Conservation (phyloP, 2,113 vertebrate species). For the Malurus elegans region DNA sequence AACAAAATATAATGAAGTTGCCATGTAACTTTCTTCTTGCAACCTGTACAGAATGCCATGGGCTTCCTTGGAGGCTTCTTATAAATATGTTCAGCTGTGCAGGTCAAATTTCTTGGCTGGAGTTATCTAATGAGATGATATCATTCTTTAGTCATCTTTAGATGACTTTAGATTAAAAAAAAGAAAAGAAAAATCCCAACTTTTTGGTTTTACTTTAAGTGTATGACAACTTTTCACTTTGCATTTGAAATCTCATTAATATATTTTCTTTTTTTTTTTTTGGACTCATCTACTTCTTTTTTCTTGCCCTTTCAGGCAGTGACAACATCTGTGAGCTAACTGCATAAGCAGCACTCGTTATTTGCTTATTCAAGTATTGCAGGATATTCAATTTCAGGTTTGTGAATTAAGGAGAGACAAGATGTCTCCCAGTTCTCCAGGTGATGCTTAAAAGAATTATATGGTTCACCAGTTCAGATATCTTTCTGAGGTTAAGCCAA, state of each 20-base stretch:
- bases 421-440: conserved; percentile 52
- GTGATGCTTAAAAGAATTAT: conserved; percentile 61
- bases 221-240: not conserved
- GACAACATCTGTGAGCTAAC: conserved; percentile 40
- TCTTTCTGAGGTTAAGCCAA: conserved; percentile 65
- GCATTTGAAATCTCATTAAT: conserved; percentile 47
- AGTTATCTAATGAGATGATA: not conserved
- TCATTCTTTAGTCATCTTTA: not conserved
- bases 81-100: not conserved
- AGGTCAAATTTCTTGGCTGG: not conserved
- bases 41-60: not conserved
- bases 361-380: conserved; percentile 70
- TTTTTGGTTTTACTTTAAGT: not conserved
- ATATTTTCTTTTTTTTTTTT: conserved; percentile 11
- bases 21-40: not conserved
- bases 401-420: conserved; percentile 54
- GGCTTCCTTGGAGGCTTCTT: not conserved
- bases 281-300: not conserved
- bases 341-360: conserved; percentile 58
- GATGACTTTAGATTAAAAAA: not conserved
- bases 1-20: not conserved
- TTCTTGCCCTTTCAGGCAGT: conserved; percentile 33
- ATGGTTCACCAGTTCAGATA: conserved; percentile 64
- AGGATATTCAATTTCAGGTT: conserved; percentile 63
- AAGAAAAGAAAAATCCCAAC: not conserved